Evolutionary conservation across 2,888 invertebrate species (phyloP).

Genomic region (Glaucopsyche alexis): DNA sequence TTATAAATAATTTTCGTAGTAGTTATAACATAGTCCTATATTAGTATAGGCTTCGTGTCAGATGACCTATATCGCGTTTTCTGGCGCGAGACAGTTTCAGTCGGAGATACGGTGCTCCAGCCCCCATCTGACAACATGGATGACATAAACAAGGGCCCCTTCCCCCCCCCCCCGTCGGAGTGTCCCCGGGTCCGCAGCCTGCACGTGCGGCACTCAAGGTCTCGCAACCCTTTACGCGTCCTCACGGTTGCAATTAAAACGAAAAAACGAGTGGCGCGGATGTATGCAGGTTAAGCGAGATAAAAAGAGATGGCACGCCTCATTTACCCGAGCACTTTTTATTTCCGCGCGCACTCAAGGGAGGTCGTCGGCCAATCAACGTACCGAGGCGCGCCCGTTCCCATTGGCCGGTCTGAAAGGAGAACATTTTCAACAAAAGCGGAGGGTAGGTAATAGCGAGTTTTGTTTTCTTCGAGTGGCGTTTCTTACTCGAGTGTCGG

Average conservation of each 20-base stretch:
- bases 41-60: conserved; percentile 38
- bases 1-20: background rate
- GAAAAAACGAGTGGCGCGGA: conserved; percentile 67
- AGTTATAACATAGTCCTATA: background rate
- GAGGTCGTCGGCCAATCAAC: conserved; percentile 79
- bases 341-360: conserved; percentile 72
- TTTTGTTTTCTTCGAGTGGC: conserved; percentile 77
- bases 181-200: conserved; percentile 57
- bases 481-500: conserved; percentile 69
- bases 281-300: conserved; percentile 48
- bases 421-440: conserved; percentile 73
- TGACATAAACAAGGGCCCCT: conserved; percentile 61
- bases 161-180: conserved; percentile 68
- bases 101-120: conserved; percentile 41
- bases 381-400: conserved; percentile 67
- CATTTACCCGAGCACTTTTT: conserved; percentile 77
- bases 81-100: conserved; percentile 41
- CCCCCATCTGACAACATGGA: conserved; percentile 52
- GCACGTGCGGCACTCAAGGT: conserved; percentile 78
- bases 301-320: conserved; percentile 65
- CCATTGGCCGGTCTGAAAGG: conserved; percentile 78
- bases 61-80: conserved; percentile 47
- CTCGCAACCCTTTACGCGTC: conserved; percentile 75
- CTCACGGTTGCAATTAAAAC: conserved; percentile 78
- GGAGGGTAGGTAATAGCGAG: conserved; percentile 77